phyloP scores from a whole-genome alignment of 2,113 vertebrate genomes.

The Butorides virescens region DNA sequence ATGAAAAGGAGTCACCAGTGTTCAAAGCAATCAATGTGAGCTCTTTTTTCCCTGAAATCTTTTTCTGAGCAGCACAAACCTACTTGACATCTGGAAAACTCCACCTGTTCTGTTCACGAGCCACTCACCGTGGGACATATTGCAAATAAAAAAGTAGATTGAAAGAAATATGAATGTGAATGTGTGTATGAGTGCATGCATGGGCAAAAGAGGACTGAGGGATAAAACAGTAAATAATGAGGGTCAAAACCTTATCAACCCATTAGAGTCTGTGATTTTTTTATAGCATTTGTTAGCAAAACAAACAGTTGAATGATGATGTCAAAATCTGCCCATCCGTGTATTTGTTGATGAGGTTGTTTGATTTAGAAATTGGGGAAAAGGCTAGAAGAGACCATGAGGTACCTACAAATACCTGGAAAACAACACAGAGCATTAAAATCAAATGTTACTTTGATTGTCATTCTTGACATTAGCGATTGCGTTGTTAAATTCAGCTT shows the following conservation, averaged over 20 bases:
- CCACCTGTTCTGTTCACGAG: not conserved
- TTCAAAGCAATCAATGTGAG: not conserved
- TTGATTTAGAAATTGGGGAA: not conserved
- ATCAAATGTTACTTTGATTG: not conserved
- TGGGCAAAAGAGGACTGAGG: not conserved
- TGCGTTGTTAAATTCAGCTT: not conserved
- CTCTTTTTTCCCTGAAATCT: not conserved
- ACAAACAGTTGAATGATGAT: not conserved
- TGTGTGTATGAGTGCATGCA: too few relatives aligned
- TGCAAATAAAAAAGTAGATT: not conserved
- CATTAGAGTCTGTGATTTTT: accelerated
- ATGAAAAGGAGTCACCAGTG: not conserved
- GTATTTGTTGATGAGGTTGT: not conserved
- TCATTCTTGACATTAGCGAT: not conserved
- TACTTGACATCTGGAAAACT: not conserved
- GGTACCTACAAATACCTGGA: not conserved
- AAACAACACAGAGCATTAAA: not conserved
- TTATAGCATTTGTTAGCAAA: not conserved
- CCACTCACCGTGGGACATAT: not conserved
- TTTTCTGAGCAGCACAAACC: not conserved
- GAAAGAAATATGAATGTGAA: not conserved
- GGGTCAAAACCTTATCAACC: not conserved
- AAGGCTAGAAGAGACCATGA: not conserved
- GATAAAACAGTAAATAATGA: not conserved
- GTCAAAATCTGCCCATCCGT: not conserved